Evolutionary conservation across 2,113 vertebrate species (phyloP), one percentile per base, ranked within the genome.

Genomic region (Rallus limicola): DNA sequence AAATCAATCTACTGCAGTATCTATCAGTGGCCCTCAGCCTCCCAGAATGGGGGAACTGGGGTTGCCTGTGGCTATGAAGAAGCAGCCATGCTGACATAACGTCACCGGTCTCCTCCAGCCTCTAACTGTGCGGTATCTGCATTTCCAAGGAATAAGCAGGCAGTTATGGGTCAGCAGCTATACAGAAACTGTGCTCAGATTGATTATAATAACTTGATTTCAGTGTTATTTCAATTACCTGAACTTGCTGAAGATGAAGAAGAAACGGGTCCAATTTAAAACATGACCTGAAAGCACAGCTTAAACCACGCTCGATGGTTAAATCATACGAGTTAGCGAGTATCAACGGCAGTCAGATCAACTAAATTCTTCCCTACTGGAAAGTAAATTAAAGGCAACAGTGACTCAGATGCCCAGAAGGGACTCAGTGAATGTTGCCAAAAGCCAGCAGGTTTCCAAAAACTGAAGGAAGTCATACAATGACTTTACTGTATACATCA

Each of bases 321-420:
- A 90, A 93, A 92, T 78, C 65, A 33, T 52, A 64, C 40, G 55
- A 93, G 29, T 87, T 52, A 83, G 24, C 7, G 64, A 60, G 60
- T 76, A 89, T n/a, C 91, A 86, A 90, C 6, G 94, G 75, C 70
- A 86, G 40, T 33, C 70, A 85, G 85, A 93, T 83, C 62, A 94
- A 86, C 50, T 71, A 96, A 93, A 92, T 93, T 95, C 86, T 88
- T 95, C 87, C 82, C 89, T 90, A 89, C 74, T 85, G 92, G 77
- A 97, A 94, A 94, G 85, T 84, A 97, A 97, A 96, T 95, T 87
- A 95, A 96, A 95, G 87, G 80, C 69, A 94, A 85, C 11, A 60
- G 74, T 92, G 92, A 92, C 85, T 96, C 90, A 92, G 93, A 95
- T 76, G 81, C 93, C 91, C 77, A 94, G 92, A 89, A 92, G 82